phyloP scores from a whole-genome alignment of 2,888 invertebrate genomes.

The Meghimatium bilineatum region DNA sequence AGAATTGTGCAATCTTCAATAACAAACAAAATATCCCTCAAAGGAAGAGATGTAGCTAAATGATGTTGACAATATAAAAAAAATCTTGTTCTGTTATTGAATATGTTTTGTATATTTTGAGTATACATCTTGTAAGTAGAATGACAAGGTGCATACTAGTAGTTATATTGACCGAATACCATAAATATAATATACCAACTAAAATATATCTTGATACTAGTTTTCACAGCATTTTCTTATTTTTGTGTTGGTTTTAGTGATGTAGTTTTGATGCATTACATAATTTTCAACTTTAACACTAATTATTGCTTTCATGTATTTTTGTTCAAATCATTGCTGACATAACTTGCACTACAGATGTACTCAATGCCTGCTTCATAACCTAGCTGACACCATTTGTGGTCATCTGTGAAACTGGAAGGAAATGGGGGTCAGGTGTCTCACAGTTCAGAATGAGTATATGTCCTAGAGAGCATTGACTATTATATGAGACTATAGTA shows the following conservation, averaged over 20 bases:
- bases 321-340: slow-evolving; percentile 25
- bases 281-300: slow-evolving; percentile 12
- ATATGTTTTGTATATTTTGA: too few species aligned
- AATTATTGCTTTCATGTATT: not conserved
- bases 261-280: not conserved
- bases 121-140: too few species aligned
- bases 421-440: slow-evolving; percentile 25
- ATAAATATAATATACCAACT: too few species aligned
- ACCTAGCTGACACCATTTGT: not conserved
- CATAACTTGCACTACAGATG: slow-evolving; percentile 20
- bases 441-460: not conserved
- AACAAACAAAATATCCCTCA: too few species aligned
- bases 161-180: too few species aligned
- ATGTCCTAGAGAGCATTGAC: slow-evolving; percentile 25
- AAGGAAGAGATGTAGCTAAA: too few species aligned
- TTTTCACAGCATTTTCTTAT: not conserved
- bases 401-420: not conserved
- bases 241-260: not conserved
- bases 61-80: too few species aligned
- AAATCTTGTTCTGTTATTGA: too few species aligned
- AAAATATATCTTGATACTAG: too few species aligned
- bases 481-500: not conserved
- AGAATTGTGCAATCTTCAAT: too few species aligned
- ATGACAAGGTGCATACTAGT: too few species aligned
- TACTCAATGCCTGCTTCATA: slow-evolving; percentile 23